phyloP scores from a whole-genome alignment of 2,888 invertebrate species.

The Macrosiphum euphorbiae region DNA sequence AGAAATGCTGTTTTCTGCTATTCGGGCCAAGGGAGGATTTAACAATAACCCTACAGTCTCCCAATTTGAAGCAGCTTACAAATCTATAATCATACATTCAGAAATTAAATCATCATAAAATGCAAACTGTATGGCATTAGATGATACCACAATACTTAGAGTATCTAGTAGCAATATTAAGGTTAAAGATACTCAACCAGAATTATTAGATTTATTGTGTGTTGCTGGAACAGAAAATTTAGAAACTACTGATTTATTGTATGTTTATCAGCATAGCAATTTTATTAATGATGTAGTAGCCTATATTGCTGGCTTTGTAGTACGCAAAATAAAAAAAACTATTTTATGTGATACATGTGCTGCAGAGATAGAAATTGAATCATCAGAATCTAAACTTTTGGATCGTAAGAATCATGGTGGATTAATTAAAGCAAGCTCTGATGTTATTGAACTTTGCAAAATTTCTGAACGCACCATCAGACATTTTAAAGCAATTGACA shows the following conservation, averaged over 20 bases:
- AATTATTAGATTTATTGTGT: slow-evolving; percentile 38
- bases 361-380: neutral
- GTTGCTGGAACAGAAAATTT: neutral
- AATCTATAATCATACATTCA: neutral
- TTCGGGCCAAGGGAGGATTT: slow-evolving; percentile 42
- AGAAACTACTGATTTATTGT: neutral
- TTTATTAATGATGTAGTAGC: slow-evolving; percentile 41
- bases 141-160: slow-evolving; percentile 19
- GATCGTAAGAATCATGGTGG: slow-evolving; percentile 25
- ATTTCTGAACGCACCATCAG: too few relatives aligned
- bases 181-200: neutral
- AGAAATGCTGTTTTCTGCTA: slow-evolving; percentile 39
- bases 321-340: slow-evolving; percentile 10
- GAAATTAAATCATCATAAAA: neutral
- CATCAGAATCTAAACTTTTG: slow-evolving; percentile 20
- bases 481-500: too few relatives aligned
- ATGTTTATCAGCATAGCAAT: slow-evolving; percentile 27
- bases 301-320: slow-evolving; percentile 27
- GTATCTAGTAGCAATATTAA: neutral
- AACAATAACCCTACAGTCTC: slow-evolving; percentile 50
- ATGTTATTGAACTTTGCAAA: neutral
- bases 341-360: slow-evolving; percentile 11
- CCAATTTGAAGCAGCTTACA: slow-evolving; percentile 28
- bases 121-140: slow-evolving; percentile 28
- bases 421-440: slow-evolving; percentile 27